Conservation (phyloP, 2,888 invertebrate species). For the Tiphia femorata region DNA sequence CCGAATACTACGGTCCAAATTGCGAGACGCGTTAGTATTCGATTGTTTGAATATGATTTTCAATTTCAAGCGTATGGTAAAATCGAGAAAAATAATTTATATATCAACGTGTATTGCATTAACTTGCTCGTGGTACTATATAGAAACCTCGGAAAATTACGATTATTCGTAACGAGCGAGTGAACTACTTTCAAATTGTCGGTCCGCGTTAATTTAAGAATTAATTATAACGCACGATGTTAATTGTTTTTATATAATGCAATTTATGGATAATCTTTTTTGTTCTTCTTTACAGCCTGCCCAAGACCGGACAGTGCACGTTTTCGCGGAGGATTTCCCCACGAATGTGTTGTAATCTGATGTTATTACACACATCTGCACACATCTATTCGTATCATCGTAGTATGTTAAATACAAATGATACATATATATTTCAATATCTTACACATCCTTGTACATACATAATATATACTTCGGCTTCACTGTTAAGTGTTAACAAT, state of each 20-base stretch:
- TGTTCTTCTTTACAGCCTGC: constrained; percentile 73
- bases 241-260: too few species aligned
- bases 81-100: not conserved
- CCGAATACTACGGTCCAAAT: constrained; percentile 79
- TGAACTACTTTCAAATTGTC: too few species aligned
- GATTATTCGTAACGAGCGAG: too few species aligned
- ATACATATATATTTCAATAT: constrained; percentile 24
- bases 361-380: constrained; percentile 13
- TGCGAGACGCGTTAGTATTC: constrained; percentile 76
- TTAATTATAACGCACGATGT: too few species aligned
- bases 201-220: constrained; percentile 5
- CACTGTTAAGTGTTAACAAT: too few species aligned
- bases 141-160: too few species aligned
- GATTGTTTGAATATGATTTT: constrained; percentile 8
- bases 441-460: constrained; percentile 50
- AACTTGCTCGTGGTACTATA: too few species aligned
- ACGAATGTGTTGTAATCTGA: constrained; percentile 80
- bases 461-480: constrained; percentile 47
- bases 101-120: too few species aligned
- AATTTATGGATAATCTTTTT: not conserved
- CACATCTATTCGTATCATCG: constrained; percentile 27
- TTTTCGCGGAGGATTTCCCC: constrained; percentile 73
- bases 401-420: constrained; percentile 34
- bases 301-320: constrained; percentile 68
- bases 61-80: not conserved